phyloP scores from a whole-genome alignment of 1,140 invertebrate species.

The Drosophila tani region DNA sequence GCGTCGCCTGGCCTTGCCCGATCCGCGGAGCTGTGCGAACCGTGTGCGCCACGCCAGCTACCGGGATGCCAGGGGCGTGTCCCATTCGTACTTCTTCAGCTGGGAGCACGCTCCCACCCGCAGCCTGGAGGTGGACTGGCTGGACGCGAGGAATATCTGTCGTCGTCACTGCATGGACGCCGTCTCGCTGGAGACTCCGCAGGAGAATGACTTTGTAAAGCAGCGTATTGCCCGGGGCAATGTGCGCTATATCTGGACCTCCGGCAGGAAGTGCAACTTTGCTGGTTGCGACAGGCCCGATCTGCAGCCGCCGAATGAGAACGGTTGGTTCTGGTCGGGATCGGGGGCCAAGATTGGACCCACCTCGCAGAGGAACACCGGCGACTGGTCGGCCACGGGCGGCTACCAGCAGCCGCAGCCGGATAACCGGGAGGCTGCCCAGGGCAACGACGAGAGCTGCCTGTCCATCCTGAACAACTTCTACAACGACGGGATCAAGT shows the following conservation, averaged over 20 bases:
- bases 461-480: conserved; percentile 96
- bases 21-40: conserved; percentile 94
- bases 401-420: conserved; percentile 94
- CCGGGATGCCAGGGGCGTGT: conserved; percentile 93
- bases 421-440: conserved; percentile 95
- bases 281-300: conserved; percentile 95
- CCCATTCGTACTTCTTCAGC: conserved; percentile 97
- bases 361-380: conserved; percentile 93
- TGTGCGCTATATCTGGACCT: conserved; percentile 94
- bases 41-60: conserved; percentile 94
- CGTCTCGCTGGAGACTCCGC: conserved; percentile 94
- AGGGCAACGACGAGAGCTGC: conserved; percentile 95
- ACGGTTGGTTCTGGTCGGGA: conserved; percentile 97
- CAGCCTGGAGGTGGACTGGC: conserved; percentile 94
- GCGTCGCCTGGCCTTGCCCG: conserved; percentile 93
- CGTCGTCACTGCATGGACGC: conserved; percentile 97
- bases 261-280: conserved; percentile 96
- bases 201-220: conserved; percentile 96
- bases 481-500: conserved; percentile 96
- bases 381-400: conserved; percentile 94
- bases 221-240: conserved; percentile 91
- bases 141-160: conserved; percentile 96
- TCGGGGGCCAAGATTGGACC: conserved; percentile 95
- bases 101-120: conserved; percentile 95
- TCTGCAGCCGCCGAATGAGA: conserved; percentile 94